These are phyloP conservation scores for Petrolisthes cinctipes DNA, from an alignment of 2,888 invertebrate species.

Conservation along the genomic window DNA sequence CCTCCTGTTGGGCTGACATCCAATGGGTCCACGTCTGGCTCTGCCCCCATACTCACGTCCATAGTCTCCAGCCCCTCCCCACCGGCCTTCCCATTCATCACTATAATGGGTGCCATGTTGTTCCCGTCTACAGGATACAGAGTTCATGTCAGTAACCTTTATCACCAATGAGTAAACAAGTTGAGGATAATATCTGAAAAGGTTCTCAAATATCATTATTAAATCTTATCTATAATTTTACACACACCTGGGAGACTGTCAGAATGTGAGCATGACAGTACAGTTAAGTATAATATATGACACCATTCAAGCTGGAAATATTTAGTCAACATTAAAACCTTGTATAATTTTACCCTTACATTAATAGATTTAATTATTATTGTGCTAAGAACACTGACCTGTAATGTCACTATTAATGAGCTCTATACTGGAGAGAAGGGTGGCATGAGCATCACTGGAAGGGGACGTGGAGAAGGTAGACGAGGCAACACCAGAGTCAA, in stretches of 20 bases:
- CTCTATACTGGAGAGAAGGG: conserved; percentile 54
- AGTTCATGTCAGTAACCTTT: background rate
- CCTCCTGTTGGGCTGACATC: conserved; percentile 15
- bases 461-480: conserved; percentile 39
- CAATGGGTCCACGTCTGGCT: conserved; percentile 33
- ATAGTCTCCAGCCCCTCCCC: conserved; percentile 38
- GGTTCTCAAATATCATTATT: background rate
- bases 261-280: too few relatives aligned
- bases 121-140: conserved; percentile 42
- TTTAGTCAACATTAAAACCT: too few relatives aligned
- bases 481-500: conserved; percentile 39
- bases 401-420: conserved; percentile 54
- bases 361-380: too few relatives aligned
- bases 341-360: too few relatives aligned
- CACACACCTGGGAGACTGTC: too few relatives aligned
- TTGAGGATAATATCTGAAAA: background rate
- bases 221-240: too few relatives aligned
- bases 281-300: too few relatives aligned
- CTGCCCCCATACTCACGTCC: conserved; percentile 51
- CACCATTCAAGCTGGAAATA: too few relatives aligned
- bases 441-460: conserved; percentile 38
- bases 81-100: conserved; percentile 47
- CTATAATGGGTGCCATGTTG: conserved; percentile 51
- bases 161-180: background rate
- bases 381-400: too few relatives aligned